Evolutionary conservation across 2,113 vertebrate genomes (phyloP), one percentile per base, ranked within the genome.

Genomic region (Dipodomys spectabilis): DNA sequence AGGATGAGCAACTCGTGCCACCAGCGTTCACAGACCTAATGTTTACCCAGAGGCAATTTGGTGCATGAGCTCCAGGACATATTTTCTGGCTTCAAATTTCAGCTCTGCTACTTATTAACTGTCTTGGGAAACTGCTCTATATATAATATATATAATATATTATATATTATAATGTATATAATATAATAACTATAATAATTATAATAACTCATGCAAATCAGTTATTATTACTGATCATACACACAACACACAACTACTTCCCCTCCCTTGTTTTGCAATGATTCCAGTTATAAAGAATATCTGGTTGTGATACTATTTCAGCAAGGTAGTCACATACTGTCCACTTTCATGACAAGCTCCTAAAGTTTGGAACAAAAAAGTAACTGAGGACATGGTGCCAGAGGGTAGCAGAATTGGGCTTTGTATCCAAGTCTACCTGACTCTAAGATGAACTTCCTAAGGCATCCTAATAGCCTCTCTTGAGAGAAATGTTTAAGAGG

Each of bases 381-480:
- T 30, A 78, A 84, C 27, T 5, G 1, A 49, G 44, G 65, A 39
- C 72, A 45, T 13, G 67, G 64, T 18, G 19, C 90, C 80, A 57
- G 78, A 49, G 90, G 65, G 65, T 28, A 45, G 72, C 82, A 91
- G 93, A 81, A 67, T 19, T 39, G 74, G 65, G 22, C 53, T 73
- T 60, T 8, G 65, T 30, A 5, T 32, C 80, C 72, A 67, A 32
- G 39, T 44, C 69, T 53, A 16, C 45, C 82, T 85, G 90, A 71
- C 6, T 0, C 73, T 18, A 74, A 84, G 81, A 81, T 4, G 20
- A 28, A 4, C 6, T 32, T 35, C 23, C 57, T 62, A 3, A 22
- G 9, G 11, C 5, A 1, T 28, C 30, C 2, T 12, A 4, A 74
- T 39, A 7, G 32, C 28, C 69, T 71, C 35, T 82, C 84, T 81